These are phyloP conservation scores for Drosophila burlai DNA, from an alignment of 1,140 invertebrate genomes.

Conservation along the genomic window DNA sequence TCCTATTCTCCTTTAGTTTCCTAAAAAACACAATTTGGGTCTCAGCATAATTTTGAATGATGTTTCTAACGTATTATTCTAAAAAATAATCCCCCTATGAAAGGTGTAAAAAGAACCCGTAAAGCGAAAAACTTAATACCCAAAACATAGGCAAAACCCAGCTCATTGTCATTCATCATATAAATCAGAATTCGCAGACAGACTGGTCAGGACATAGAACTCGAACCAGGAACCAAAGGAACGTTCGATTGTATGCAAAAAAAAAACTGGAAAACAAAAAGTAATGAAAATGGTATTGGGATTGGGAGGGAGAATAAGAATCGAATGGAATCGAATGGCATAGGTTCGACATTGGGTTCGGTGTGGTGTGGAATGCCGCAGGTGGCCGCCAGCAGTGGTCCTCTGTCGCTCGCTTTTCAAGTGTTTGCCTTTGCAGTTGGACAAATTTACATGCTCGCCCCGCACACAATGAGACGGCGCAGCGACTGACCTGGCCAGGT, in stretches of 20 bases:
- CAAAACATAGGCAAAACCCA: constrained; percentile 35
- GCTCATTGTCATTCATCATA: constrained; percentile 62
- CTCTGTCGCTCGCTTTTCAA: constrained; percentile 59
- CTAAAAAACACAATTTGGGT: not conserved
- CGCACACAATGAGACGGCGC: constrained; percentile 64
- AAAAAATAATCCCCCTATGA: constrained; percentile 13
- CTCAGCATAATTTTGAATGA: not conserved
- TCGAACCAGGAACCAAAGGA: constrained; percentile 39
- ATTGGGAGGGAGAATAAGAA: constrained; percentile 12
- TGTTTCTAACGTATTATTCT: not conserved
- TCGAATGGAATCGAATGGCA: constrained; percentile 33
- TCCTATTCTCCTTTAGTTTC: not conserved
- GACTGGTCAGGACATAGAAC: constrained; percentile 29
- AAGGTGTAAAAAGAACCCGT: constrained; percentile 17
- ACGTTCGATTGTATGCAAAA: constrained; percentile 73
- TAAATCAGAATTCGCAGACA: constrained; percentile 68
- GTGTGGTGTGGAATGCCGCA: constrained; percentile 61
- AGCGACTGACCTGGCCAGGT: constrained; percentile 21
- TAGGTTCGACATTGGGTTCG: constrained; percentile 11
- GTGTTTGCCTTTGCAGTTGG: constrained; percentile 76
- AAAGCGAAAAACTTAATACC: constrained; percentile 42
- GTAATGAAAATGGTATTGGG: constrained; percentile 29
- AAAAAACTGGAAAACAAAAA: constrained; percentile 24
- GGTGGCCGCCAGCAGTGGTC: constrained; percentile 58
- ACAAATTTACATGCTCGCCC: constrained; percentile 77